Evolutionary conservation across 1,140 invertebrate species (phyloP).

Genomic region (Eupristina koningsbergeri): DNA sequence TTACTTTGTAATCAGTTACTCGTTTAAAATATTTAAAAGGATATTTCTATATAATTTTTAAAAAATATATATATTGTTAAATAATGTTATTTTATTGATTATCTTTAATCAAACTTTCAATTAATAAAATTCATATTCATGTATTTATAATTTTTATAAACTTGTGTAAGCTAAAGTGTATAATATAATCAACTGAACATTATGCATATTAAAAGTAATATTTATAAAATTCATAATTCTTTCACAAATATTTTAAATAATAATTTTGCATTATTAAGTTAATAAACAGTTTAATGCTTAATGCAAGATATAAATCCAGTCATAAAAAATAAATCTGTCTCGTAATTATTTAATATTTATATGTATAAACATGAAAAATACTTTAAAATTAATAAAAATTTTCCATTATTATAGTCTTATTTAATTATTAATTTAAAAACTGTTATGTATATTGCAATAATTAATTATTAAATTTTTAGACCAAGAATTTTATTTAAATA

Average conservation of each 20-base stretch:
- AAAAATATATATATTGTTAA: not conserved
- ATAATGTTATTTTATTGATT: not conserved
- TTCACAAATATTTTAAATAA: not conserved
- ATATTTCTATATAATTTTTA: not conserved
- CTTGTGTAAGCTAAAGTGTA: no score
- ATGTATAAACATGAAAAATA: conserved; percentile 34
- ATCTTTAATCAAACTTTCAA: not conserved
- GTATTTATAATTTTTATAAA: no score
- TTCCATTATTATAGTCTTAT: not conserved
- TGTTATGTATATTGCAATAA: conserved; percentile 37
- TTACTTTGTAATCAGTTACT: not conserved
- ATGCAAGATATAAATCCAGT: not conserved
- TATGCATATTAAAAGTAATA: no score
- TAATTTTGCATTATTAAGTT: not conserved
- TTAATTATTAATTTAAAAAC: conserved; percentile 22
- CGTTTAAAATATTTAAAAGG: conserved; percentile 8
- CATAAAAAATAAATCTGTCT: not conserved
- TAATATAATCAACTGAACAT: no score
- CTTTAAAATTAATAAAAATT: conserved; percentile 17
- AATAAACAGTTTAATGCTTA: not conserved
- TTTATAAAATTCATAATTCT: no score
- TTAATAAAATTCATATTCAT: no score
- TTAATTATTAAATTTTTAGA: conserved; percentile 45
- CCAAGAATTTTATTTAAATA: conserved; percentile 18
- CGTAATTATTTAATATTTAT: conserved; percentile 14